phyloP scores from a whole-genome alignment of 2,888 invertebrate genomes.

The Encarsia formosa region DNA sequence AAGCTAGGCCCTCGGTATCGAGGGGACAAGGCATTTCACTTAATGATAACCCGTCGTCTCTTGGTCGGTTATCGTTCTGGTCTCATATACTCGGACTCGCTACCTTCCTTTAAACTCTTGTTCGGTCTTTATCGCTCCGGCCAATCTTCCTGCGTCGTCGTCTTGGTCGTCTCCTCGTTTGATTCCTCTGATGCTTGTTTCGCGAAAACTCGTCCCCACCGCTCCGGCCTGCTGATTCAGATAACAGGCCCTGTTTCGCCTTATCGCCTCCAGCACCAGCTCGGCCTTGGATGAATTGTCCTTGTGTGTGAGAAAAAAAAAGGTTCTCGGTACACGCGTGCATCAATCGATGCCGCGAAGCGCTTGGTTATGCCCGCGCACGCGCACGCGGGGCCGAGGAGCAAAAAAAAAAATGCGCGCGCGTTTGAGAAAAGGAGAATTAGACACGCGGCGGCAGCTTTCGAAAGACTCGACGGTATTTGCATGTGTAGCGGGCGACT shows the following conservation, averaged over 20 bases:
- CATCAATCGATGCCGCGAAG: too few species aligned
- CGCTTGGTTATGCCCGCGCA: too few species aligned
- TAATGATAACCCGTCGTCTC: conserved; percentile 49
- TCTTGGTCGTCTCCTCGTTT: conserved; percentile 15
- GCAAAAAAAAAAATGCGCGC: too few species aligned
- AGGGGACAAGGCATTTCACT: conserved; percentile 52
- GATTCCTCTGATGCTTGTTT: conserved; percentile 8
- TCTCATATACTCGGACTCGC: conserved; percentile 27
- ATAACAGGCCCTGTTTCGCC: conserved; percentile 2
- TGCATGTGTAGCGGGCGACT: too few species aligned
- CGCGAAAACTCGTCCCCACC: conserved; percentile 23
- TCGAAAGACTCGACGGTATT: too few species aligned
- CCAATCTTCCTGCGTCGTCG: conserved; percentile 42
- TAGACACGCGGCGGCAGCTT: too few species aligned
- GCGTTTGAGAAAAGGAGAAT: too few species aligned
- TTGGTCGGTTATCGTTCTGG: conserved; percentile 28
- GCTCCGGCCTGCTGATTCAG: conserved; percentile 13
- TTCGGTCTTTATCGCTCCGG: conserved; percentile 37
- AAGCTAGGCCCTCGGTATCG: too few species aligned
- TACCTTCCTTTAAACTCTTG: conserved; percentile 30
- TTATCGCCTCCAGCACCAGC: not conserved
- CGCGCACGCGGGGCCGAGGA: too few species aligned
- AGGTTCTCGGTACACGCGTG: too few species aligned
- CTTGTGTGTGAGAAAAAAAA: conserved; percentile 18
- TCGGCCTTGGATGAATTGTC: conserved; percentile 16